Evolutionary conservation across 2,113 vertebrate species (phyloP).

Genomic region (Microcebus tavaratra): DNA sequence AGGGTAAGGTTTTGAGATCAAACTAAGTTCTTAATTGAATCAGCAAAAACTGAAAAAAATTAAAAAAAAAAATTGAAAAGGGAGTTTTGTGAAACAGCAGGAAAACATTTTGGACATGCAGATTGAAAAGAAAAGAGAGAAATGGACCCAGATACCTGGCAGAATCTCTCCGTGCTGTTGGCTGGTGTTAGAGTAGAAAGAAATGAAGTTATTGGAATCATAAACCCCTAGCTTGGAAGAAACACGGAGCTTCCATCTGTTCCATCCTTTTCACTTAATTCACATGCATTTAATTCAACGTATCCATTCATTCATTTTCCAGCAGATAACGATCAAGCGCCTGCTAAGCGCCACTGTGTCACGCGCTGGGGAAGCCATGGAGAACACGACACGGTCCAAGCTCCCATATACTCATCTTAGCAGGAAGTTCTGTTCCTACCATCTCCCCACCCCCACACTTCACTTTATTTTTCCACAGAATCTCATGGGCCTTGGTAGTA

Average conservation of each 20-base stretch:
- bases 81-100: slow-evolving; percentile 18
- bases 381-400: background rate
- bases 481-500: background rate
- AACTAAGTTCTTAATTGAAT: slow-evolving; percentile 62
- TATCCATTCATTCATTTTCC: background rate
- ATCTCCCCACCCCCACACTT: rapidly evolving
- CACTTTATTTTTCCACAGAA: background rate
- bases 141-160: slow-evolving; percentile 23
- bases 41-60: background rate
- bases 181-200: background rate
- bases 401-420: background rate
- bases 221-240: background rate
- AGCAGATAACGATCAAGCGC: background rate
- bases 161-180: background rate
- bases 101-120: slow-evolving; percentile 28
- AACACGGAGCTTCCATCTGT: slow-evolving; percentile 40
- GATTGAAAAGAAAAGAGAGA: background rate
- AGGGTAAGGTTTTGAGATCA: slow-evolving; percentile 52
- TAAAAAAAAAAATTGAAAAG: background rate
- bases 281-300: background rate
- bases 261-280: slow-evolving; percentile 3
- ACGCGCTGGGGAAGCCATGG: rapidly evolving
- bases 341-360: background rate
- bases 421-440: background rate
- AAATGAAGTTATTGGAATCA: background rate